Conservation (phyloP, 2,888 invertebrate species). For the Apeira syringaria region DNA sequence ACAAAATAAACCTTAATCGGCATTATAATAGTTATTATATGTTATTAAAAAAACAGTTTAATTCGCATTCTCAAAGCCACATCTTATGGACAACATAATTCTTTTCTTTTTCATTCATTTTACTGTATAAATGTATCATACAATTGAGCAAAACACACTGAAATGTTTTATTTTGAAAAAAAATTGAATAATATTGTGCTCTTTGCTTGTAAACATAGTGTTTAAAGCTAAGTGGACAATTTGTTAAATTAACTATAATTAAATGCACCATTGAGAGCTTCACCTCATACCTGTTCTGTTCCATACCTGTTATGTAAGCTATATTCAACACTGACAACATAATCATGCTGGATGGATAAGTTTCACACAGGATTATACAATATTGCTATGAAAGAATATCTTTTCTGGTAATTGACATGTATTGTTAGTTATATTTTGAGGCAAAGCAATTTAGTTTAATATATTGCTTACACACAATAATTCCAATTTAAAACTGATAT, state of each 20-base stretch:
- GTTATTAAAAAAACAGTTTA: conserved; percentile 65
- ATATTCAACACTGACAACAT: conserved; percentile 61
- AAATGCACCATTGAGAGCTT: conserved; percentile 78
- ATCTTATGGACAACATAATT: conserved; percentile 61
- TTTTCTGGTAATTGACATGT: conserved; percentile 66
- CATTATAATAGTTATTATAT: conserved; percentile 67
- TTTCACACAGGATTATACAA: conserved; percentile 32
- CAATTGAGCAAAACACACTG: conserved; percentile 68
- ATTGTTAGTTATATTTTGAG: conserved; percentile 37
- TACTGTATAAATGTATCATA: conserved; percentile 32
- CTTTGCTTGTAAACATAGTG: conserved; percentile 61
- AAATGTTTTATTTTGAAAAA: conserved; percentile 46
- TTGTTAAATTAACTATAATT: conserved; percentile 76
- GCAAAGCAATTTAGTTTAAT: conserved; percentile 28
- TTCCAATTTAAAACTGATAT: conserved; percentile 42
- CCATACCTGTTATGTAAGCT: conserved; percentile 66
- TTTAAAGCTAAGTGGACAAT: conserved; percentile 78
- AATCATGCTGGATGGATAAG: conserved; percentile 51
- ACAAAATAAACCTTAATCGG: conserved; percentile 79
- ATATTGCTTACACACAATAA: conserved; percentile 68
- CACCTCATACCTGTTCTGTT: conserved; percentile 44
- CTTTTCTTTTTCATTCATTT: conserved; percentile 45
- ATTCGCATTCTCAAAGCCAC: conserved; percentile 66
- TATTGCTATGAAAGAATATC: conserved; percentile 34
- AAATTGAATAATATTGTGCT: conserved; percentile 70